Evolutionary conservation across 1,140 invertebrate species (phyloP), one percentile per base, ranked within the genome.

Genomic region (Tachypleus tridentatus): DNA sequence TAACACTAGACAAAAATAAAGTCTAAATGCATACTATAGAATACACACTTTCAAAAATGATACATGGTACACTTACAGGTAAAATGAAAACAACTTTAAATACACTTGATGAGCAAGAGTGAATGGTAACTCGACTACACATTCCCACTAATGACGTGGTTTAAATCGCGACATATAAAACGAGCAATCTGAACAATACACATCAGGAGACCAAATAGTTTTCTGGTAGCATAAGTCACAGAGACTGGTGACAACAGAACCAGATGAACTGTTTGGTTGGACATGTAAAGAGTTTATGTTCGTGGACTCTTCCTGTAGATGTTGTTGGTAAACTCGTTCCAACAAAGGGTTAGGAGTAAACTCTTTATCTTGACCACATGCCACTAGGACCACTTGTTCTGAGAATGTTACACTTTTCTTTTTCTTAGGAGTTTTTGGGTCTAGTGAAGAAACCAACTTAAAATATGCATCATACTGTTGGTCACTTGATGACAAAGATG

Each of bases 371-470:
- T 90, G 87, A 0, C 91, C 91, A 29, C 89, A 92, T 4, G 91
- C 89, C 10, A 94, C 91, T 51, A 94, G 77, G 64, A 91, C 91
- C 0, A 95, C 91, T 77, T 93, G 89, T 74, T 95, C 91, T 72
- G 91, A 93, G 76, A 95, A 95, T 0, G 91, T 93, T 3, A 95
- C 91, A 70, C 88, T 91, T 75, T 94, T 94, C 80, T 94, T 94
- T 11, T 29, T 29, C 29, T 29, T 29, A 29, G 29, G 29, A 29
- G 29, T 29, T 29, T 29, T 29, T 29, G 29, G 29, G 29, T 29
- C 29, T 29, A 29, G 29, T 29, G 29, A 29, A 29, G 29, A 29
- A 29, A 29, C 29, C 29, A 29, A 29, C 29, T 29, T 29, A 29
- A 29, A 29, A 29, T 29, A 29, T 29, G 29, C 29, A 29, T 29